Base-by-base conservation (phyloP, 2,888 invertebrate species). In the Mesoligia furuncula region DNA sequence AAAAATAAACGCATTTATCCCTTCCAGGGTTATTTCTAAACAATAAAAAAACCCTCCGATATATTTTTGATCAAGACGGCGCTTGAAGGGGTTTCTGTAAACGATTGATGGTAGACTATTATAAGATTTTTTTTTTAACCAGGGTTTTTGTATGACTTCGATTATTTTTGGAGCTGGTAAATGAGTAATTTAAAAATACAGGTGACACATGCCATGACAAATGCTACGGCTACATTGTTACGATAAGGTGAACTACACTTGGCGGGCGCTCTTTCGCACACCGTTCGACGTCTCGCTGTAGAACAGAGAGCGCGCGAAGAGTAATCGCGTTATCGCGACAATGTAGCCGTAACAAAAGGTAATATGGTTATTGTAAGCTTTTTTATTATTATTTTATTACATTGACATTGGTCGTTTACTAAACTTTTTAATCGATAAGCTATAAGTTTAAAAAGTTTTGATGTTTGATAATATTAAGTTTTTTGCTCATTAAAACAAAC, bases 1-100 rank as follows among this genome's bases (percentile, higher is more conserved):
- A 95, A 94, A 93, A 92, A 90, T 85, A 88, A 88, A 88, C 85
- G 89, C 88, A 87, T 88, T 85, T 87, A 87, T 88, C 81, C 81
- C 75, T 77, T 42, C 54, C 70, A 59, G 57, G 62, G 61, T 80
- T 87, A 84, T 87, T 80, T 84, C 77, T 88, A 85, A 85, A 87
- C 81, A 88, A 85, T 85, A 83, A 76, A 81, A 87, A 69, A 77
- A 51, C 45, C 76, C 73, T 62, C 39, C 71, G 69, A 81, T 88
- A 67, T 83, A 76, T 82, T 75, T 24, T 70, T 74, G 81, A 86
- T 85, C 70, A 71, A 80, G 61, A 62, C 11, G 42, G 57, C 67
- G 69, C 67, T 45, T 54, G 67, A 70, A 57, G 61, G 54, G 57
- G 15, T 66, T 65, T 59, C 36, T 31, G 17, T 45, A 31, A 73